phyloP scores from a whole-genome alignment of 2,888 invertebrate genomes.

The Oscheius sp. region DNA sequence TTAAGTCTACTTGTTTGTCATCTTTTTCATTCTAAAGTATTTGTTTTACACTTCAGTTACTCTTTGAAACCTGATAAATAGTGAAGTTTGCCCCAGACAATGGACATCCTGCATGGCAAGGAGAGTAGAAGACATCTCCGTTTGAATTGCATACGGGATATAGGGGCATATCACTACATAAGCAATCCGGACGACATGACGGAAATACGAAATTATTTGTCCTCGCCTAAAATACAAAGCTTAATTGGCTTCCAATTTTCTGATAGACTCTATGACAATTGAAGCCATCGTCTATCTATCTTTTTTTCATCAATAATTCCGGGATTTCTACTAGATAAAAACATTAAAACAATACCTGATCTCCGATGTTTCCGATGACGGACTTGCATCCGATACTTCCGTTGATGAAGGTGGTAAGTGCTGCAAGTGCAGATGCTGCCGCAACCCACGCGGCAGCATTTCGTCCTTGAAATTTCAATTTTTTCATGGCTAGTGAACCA shows the following conservation, averaged over 20 bases:
- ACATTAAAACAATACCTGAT: slow-evolving; percentile 35
- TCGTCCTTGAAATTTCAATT: slow-evolving; percentile 57
- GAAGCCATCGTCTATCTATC: too few species aligned
- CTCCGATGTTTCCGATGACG: slow-evolving; percentile 62
- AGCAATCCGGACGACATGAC: slow-evolving; percentile 69
- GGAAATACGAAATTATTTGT: slow-evolving; percentile 50
- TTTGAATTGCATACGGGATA: slow-evolving; percentile 70
- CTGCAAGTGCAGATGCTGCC: slow-evolving; percentile 62
- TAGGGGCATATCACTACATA: slow-evolving; percentile 67
- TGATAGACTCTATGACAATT: too few species aligned
- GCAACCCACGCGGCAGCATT: slow-evolving; percentile 63
- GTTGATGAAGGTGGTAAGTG: slow-evolving; percentile 60
- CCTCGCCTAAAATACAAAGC: slow-evolving; percentile 17
- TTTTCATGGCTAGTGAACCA: slow-evolving; percentile 57
- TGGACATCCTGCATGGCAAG: slow-evolving; percentile 70
- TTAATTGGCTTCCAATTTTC: too few species aligned
- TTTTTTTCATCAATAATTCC: too few species aligned
- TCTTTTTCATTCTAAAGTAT: slow-evolving; percentile 17
- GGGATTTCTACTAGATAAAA: too few species aligned
- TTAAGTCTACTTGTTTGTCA: slow-evolving; percentile 5
- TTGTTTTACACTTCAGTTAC: neutral
- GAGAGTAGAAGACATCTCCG: slow-evolving; percentile 70
- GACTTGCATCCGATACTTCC: slow-evolving; percentile 67
- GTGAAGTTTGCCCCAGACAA: slow-evolving; percentile 52
- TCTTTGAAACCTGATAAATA: slow-evolving; percentile 33